Base-by-base conservation (phyloP, 2,888 invertebrate genomes). In the Limenitis camilla region DNA sequence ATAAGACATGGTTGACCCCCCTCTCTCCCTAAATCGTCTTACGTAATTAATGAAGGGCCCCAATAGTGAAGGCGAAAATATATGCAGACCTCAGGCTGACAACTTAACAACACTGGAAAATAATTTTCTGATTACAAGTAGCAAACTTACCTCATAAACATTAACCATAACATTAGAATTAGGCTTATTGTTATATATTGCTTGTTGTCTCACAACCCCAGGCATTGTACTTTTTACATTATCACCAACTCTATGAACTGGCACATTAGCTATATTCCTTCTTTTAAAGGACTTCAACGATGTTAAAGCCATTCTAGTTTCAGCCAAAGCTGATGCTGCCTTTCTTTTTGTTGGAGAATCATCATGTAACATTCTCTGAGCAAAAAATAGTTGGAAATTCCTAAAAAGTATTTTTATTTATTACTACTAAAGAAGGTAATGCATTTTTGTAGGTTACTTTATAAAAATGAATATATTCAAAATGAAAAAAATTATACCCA, bases 301-400 rank as follows among this genome's bases (percentile, higher is more conserved):
- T 49, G 93, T 94, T 52, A 96, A 83, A 6, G 94, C 95, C 69
- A 91, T 89, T 52, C 96, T 89, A 48, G 94, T 92, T 66, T 93
- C 93, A 27, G 90, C 88, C 43, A 94, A 74, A 30, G 90, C 89
- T 40, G 89, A 86, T 44, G 90, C 89, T 55, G 90, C 90, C 58
- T 88, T 88, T 44, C 89, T 81, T 69, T 88, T 89, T 5, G 89
- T 88, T 2, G 89, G 88, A 41, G 83, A 85, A 60, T 90, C 90
- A 63, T 92, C 92, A 68, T 90, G 91, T 46, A 92, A 79, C 81
- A 91, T 90, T 76, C 91, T 86, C 71, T 91, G 90, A 33, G 91
- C 92, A 61, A 93, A 90, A 61, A 92, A 90, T 53, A 92, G 83
- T 74, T 93, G 92, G 67, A 95, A 94, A 74, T 93, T 93, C 72